Evolutionary conservation across 2,113 vertebrate species (phyloP).

Genomic region (Nyctibius bracteatus): DNA sequence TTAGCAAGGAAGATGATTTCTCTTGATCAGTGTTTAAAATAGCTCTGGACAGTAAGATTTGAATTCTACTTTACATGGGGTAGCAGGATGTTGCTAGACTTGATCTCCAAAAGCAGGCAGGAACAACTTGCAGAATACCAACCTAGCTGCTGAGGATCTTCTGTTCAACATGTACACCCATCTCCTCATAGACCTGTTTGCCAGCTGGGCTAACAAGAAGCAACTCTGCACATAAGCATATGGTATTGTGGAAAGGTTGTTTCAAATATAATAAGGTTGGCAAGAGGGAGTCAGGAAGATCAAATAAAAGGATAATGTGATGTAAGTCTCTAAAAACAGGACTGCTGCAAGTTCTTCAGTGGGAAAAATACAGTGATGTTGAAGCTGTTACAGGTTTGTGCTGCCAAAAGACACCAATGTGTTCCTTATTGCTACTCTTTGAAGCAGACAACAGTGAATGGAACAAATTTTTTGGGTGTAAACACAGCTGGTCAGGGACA

Average conservation of each 20-base stretch:
- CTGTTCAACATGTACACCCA: neutral
- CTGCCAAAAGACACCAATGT: neutral
- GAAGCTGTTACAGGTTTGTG: neutral
- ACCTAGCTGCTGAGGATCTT: neutral
- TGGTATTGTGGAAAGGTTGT: neutral
- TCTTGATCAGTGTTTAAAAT: neutral
- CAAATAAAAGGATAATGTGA: neutral
- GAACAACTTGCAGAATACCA: neutral
- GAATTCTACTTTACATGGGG: neutral
- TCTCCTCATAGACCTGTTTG: neutral
- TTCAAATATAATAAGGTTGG: neutral
- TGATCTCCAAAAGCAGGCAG: neutral
- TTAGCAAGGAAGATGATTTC: neutral
- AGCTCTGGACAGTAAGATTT: neutral
- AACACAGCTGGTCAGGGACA: neutral
- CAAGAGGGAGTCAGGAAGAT: neutral
- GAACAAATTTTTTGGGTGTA: neutral
- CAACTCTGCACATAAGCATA: neutral
- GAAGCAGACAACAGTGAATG: neutral
- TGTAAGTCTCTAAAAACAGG: neutral
- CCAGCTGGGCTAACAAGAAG: neutral
- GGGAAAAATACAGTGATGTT: neutral
- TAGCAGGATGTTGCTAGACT: neutral
- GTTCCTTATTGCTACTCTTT: neutral
- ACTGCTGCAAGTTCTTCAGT: neutral